Conservation (phyloP, 2,888 invertebrate species). For the Oxytorus armatus region DNA sequence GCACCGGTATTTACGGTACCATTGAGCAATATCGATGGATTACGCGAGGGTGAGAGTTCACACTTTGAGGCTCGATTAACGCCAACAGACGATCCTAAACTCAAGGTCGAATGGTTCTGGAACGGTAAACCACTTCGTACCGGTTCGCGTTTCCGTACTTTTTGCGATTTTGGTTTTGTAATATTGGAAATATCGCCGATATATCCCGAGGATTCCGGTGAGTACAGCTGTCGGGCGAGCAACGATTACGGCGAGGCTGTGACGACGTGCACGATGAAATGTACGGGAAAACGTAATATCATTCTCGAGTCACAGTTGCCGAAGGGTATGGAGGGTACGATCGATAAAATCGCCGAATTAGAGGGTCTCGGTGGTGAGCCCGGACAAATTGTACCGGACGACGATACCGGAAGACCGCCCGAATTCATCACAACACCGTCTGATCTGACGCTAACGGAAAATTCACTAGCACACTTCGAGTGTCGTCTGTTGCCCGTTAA, state of each 20-base stretch:
- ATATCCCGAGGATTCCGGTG: constrained; percentile 98
- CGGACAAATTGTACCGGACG: constrained; percentile 89
- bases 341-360: constrained; percentile 95
- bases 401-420: constrained; percentile 94
- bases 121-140: constrained; percentile 95
- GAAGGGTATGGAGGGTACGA: constrained; percentile 96
- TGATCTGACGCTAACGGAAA: constrained; percentile 93
- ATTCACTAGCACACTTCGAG: constrained; percentile 96
- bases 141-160: constrained; percentile 97
- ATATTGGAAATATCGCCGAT: constrained; percentile 98
- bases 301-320: constrained; percentile 96
- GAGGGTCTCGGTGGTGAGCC: constrained; percentile 93
- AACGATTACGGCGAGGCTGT: constrained; percentile 97
- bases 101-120: constrained; percentile 98
- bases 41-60: constrained; percentile 95
- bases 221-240: constrained; percentile 94
- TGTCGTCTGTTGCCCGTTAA: constrained; percentile 95
- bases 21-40: constrained; percentile 93
- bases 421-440: constrained; percentile 95
- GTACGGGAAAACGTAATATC: constrained; percentile 95
- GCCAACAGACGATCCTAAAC: constrained; percentile 95
- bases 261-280: constrained; percentile 94
- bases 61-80: constrained; percentile 96
- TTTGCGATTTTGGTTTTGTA: constrained; percentile 99
- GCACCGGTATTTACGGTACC: constrained; percentile 97